Conservation (phyloP, 2,888 invertebrate genomes). For the Hypselothyrea guttata region DNA sequence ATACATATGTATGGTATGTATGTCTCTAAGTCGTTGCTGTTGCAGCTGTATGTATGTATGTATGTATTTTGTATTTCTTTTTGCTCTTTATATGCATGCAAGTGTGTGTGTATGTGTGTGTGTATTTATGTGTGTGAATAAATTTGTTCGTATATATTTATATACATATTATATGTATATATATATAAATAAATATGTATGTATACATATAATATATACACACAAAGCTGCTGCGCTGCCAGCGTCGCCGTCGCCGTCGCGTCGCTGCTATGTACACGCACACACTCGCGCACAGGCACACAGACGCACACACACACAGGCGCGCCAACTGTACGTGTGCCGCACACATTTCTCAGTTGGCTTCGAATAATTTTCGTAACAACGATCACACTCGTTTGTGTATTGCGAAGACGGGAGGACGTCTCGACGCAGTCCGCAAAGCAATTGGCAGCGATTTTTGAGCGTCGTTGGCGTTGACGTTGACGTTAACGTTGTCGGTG, state of each 20-base stretch:
- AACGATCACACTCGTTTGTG: conserved; percentile 82
- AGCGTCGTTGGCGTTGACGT: conserved; percentile 31
- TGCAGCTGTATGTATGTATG: conserved; percentile 29
- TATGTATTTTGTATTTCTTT: conserved; percentile 56
- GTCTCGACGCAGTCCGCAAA: conserved; percentile 62
- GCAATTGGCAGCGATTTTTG: conserved; percentile 44
- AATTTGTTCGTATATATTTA: too few species aligned
- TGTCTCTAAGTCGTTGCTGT: too few species aligned
- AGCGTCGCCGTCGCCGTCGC: conserved; percentile 35
- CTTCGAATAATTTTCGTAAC: conserved; percentile 80
- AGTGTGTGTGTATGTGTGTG: conserved; percentile 15
- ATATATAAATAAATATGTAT: conserved; percentile 14
- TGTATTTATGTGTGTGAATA: conserved; percentile 14
- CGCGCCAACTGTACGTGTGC: conserved; percentile 26
- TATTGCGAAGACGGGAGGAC: conserved; percentile 80
- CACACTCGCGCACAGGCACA: conserved; percentile 22
- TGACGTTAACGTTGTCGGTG: conserved; percentile 53
- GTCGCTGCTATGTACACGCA: conserved; percentile 42
- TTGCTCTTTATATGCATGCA: conserved; percentile 31
- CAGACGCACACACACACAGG: conserved; percentile 21
- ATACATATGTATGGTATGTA: conserved; percentile 1
- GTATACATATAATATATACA: too few species aligned
- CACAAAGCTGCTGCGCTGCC: conserved; percentile 64
- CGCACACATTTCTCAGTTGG: conserved; percentile 73
- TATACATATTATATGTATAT: conserved; percentile 18